phyloP scores from a whole-genome alignment of 2,113 vertebrate species.

The Rallus limicola region DNA sequence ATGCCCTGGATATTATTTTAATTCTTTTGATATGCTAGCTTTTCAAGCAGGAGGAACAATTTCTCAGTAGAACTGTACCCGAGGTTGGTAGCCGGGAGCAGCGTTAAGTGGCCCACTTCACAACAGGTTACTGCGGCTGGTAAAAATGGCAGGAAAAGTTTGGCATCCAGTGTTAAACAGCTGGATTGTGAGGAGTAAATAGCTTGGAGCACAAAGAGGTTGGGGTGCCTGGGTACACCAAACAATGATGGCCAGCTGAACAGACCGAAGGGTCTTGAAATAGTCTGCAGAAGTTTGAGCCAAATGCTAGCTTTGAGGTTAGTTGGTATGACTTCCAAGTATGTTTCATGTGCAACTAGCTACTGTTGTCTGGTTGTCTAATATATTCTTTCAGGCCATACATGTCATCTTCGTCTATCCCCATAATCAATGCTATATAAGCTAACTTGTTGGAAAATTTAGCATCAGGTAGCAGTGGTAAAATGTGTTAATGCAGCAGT shows the following conservation, averaged over 20 bases:
- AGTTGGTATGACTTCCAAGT: too few species aligned
- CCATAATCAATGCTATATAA: neutral
- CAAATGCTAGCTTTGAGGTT: neutral
- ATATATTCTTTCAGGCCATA: neutral
- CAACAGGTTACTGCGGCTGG: neutral
- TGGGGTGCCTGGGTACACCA: neutral
- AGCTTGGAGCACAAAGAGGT: neutral
- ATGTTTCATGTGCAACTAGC: neutral
- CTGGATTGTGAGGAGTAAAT: neutral
- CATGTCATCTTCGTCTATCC: neutral
- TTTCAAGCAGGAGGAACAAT: neutral
- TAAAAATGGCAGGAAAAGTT: neutral
- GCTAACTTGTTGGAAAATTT: neutral
- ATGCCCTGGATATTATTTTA: neutral
- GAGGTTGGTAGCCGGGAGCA: neutral
- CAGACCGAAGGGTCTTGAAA: neutral
- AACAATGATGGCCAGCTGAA: neutral
- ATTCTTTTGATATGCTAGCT: neutral
- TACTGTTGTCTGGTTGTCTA: neutral
- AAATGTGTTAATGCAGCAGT: neutral
- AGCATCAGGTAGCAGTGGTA: neutral
- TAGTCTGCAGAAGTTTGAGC: neutral
- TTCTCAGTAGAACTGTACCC: neutral
- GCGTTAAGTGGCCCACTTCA: fast-evolving
- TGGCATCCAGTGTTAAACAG: neutral